Base-by-base conservation (phyloP, 2,113 vertebrate species). In the Podarcis raffonei region DNA sequence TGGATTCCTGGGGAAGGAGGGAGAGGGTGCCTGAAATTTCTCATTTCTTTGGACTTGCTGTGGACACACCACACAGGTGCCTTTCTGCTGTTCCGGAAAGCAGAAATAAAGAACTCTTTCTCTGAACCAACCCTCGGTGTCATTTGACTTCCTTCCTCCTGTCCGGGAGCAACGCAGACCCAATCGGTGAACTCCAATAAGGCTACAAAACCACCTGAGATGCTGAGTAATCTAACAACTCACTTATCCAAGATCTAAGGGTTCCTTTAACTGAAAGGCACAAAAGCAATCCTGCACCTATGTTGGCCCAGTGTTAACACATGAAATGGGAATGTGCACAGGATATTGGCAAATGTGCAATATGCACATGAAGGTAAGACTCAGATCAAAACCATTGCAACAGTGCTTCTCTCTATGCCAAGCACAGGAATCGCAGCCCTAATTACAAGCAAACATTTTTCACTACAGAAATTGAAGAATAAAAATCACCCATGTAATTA, bases 401-500 rank as follows among this genome's bases (percentile, higher is more conserved):
- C n/a, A 74, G 11, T 25, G 62, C 13, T 74, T 22, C 13, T 20
- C 22, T 32, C 16, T 76, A 39, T 39, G n/a, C 27, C 6, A 39
- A 77, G 25, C 32, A 68, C n/a, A 68, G 27, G 48, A 53, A 3
- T 53, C 48, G 9, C 9, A 53, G 48, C 48, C 48, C 48, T 5
- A 68, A 39, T 32, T 69, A 75, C 69, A 85, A 75, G 32, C 8
- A 57, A 16, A 53, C 48, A n/a, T n/a, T 15, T 16, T 53, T 35
- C n/a, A 69, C 66, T 25, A 25, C 35, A 37, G 71, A 48, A 32
- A 71, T 12, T 53, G 48, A 53, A 66, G 20, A 86, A 90, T 27
- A 62, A 57, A 20, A 39, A 89, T 37, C 57, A 90, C 82, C 84
- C 87, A 42, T 59, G 69, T 83, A 92, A 81, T 96, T 96, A 98